Conservation (phyloP, 2,113 vertebrate genomes). For the Rhynchomys soricoides region DNA sequence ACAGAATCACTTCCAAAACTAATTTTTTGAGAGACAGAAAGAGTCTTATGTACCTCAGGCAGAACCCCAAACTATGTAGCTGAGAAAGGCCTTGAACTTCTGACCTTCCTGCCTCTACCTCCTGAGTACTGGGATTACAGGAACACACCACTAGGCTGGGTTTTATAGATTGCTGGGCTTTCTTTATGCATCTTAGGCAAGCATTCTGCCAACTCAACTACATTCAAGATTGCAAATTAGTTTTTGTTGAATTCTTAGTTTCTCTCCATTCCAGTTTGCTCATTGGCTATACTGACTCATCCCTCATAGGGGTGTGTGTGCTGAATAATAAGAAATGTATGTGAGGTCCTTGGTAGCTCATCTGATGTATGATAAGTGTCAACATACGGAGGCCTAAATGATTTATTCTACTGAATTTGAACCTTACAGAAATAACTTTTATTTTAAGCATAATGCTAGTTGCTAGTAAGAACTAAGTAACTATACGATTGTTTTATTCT, state of each 20-base stretch:
- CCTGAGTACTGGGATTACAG: too few species aligned
- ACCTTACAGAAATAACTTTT: background rate
- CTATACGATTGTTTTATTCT: background rate
- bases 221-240: background rate
- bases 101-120: background rate
- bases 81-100: background rate
- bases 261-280: background rate
- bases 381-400: background rate
- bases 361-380: background rate
- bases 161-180: background rate
- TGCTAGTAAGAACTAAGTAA: background rate
- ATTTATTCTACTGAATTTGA: conserved; percentile 13
- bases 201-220: background rate
- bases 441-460: conserved; percentile 27
- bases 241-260: background rate
- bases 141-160: too few species aligned
- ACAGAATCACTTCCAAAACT: background rate
- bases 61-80: background rate
- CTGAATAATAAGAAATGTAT: background rate
- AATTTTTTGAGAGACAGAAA: background rate
- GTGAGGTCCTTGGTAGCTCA: too few species aligned
- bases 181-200: too few species aligned
- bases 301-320: background rate
- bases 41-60: background rate
- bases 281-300: background rate